A percentile compares a stretch with the other conserved stretches of the same genome.
These are phyloP conservation scores for Caenorhabditis sp. DNA, from an alignment of 2,888 invertebrate species.

Conservation along the genomic window DNA sequence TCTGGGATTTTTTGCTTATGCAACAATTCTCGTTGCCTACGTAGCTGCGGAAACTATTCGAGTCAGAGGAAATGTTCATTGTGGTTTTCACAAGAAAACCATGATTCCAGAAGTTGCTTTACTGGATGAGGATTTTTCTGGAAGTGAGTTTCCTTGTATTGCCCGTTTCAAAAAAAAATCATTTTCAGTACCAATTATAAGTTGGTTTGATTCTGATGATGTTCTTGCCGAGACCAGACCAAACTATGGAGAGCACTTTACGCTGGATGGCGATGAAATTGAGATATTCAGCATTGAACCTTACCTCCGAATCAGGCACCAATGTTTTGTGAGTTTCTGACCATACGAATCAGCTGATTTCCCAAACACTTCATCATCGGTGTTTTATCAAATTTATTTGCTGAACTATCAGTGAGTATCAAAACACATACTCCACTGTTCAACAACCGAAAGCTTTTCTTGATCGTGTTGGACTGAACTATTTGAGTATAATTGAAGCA, in stretches of 20 bases:
- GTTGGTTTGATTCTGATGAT: constrained; percentile 56
- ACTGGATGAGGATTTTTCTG: constrained; percentile 50
- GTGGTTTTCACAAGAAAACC: constrained; percentile 18
- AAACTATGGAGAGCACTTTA: constrained; percentile 50
- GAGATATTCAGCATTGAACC: constrained; percentile 55
- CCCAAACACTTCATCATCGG: too few relatives aligned
- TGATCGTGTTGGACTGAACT: too few relatives aligned
- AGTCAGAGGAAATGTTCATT: constrained; percentile 37
- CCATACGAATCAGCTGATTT: too few relatives aligned
- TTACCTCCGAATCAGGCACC: constrained; percentile 42
- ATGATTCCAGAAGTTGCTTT: constrained; percentile 14
- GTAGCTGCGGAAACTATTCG: constrained; percentile 34
- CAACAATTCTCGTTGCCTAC: not conserved
- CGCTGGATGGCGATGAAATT: constrained; percentile 40
- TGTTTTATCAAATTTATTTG: too few relatives aligned
- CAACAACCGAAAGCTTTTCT: too few relatives aligned
- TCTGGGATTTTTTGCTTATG: constrained; percentile 10
- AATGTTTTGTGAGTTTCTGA: constrained; percentile 58
- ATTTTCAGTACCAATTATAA: constrained; percentile 29
- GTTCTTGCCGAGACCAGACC: constrained; percentile 35
- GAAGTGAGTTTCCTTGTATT: constrained; percentile 14
- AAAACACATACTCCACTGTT: too few relatives aligned
- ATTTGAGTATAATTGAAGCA: not conserved
- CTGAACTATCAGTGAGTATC: too few relatives aligned
- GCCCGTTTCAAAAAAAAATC: not conserved